Evolutionary conservation across 2,888 invertebrate genomes (phyloP).

Genomic region (Steinernema hermaphroditum): DNA sequence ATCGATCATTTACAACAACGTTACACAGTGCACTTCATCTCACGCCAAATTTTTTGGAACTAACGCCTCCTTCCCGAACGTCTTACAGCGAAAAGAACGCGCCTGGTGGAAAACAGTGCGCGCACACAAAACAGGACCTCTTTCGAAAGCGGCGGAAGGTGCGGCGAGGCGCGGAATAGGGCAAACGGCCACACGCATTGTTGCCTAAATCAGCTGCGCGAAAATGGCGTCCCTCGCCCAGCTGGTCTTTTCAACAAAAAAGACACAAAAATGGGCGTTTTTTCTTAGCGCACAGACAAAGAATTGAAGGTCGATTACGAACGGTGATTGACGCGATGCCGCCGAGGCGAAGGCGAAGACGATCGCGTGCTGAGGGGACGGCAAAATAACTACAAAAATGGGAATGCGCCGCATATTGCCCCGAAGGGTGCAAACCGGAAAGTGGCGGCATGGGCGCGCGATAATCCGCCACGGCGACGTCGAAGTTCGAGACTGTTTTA

Average conservation of each 20-base stretch:
- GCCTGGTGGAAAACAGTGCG: not conserved
- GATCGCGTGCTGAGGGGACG: slow-evolving; percentile 15
- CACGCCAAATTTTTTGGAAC: too few relatives aligned
- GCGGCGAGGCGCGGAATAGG: not conserved
- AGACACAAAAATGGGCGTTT: slow-evolving; percentile 30
- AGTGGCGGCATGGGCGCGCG: not conserved
- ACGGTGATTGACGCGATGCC: slow-evolving; percentile 9
- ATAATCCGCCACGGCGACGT: slow-evolving; percentile 3
- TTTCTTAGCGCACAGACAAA: slow-evolving; percentile 29
- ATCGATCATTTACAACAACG: too few relatives aligned
- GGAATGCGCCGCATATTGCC: slow-evolving; percentile 1
- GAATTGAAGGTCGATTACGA: slow-evolving; percentile 30
- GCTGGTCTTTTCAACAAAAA: slow-evolving; percentile 30
- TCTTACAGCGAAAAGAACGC: not conserved
- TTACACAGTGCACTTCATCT: too few relatives aligned
- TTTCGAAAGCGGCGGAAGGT: slow-evolving; percentile 14
- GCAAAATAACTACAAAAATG: slow-evolving; percentile 27
- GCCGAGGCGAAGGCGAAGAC: not conserved
- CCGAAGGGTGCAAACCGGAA: slow-evolving; percentile 24
- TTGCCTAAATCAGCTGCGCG: slow-evolving; percentile 27
- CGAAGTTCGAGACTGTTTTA: slow-evolving; percentile 24
- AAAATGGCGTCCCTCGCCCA: slow-evolving; percentile 10
- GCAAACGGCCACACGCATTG: slow-evolving; percentile 18
- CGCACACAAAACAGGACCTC: slow-evolving; percentile 16
- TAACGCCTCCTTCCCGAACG: too few relatives aligned